A percentile compares a stretch with the other conserved stretches of the same genome.
Evolutionary conservation across 1,140 invertebrate species (phyloP).

Genomic region (Elymnias hypermnestra): DNA sequence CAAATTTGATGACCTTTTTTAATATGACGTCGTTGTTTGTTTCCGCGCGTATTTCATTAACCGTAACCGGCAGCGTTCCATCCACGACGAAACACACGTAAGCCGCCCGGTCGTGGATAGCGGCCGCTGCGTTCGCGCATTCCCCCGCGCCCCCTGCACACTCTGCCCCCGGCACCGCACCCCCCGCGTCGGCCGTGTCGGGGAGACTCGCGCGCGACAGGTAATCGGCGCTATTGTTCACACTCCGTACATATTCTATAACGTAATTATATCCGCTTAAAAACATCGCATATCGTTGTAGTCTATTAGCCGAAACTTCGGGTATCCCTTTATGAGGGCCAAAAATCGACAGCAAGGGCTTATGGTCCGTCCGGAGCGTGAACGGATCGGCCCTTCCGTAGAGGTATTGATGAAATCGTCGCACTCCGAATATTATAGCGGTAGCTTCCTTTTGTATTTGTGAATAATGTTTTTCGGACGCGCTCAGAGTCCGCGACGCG

Average conservation of each 20-base stretch:
- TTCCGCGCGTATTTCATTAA: no score
- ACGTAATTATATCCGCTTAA: not conserved
- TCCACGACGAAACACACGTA: slow-evolving; percentile 23
- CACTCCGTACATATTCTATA: not conserved
- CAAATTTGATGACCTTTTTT: no score
- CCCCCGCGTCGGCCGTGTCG: no score
- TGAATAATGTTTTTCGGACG: no score
- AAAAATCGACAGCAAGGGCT: not conserved
- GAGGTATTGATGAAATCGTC: not conserved
- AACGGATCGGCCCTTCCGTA: not conserved
- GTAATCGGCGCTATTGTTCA: not conserved
- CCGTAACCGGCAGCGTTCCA: slow-evolving; percentile 7
- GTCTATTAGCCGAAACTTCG: not conserved
- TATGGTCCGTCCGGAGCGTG: not conserved
- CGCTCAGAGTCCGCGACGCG: not conserved
- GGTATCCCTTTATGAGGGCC: not conserved
- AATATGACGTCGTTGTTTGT: no score
- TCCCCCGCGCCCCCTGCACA: not conserved
- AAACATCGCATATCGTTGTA: not conserved
- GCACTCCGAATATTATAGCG: not conserved
- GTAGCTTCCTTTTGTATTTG: not conserved
- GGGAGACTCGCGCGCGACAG: slow-evolving; percentile 1
- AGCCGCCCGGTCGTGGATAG: slow-evolving; percentile 8
- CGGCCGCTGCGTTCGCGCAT: not conserved
- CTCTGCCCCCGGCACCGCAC: no score